Evolutionary conservation across 2,797 vertebrate species (phyloP).

Genomic region (Enteromius viviparus): DNA sequence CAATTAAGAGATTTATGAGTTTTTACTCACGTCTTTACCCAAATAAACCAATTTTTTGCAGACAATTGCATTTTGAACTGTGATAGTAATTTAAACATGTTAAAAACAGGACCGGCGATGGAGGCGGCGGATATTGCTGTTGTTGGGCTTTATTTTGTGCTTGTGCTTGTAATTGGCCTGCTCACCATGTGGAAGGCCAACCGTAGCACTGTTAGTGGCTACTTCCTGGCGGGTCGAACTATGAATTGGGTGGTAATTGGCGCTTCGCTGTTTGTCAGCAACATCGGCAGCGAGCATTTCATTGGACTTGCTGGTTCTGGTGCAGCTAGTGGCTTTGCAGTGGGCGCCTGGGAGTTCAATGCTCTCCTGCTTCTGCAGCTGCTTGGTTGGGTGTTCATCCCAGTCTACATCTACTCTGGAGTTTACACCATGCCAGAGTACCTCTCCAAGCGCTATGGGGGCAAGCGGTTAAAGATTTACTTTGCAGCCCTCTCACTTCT

Average conservation of each 20-base stretch:
- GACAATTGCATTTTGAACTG: conserved; percentile 24
- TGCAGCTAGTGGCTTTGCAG: conserved; percentile 96
- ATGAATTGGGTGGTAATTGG: conserved; percentile 96
- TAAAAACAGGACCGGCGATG: conserved; percentile 77
- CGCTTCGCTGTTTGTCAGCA: conserved; percentile 98
- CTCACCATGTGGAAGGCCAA: conserved; percentile 98
- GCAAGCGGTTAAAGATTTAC: conserved; percentile 94
- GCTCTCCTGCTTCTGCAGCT: conserved; percentile 96
- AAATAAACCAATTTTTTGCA: neutral
- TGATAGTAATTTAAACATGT: conserved; percentile 74
- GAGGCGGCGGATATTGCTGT: conserved; percentile 93
- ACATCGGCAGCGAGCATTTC: conserved; percentile 99
- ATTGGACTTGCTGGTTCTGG: conserved; percentile 98
- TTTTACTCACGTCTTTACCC: conserved; percentile 14
- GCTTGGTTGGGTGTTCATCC: conserved; percentile 97
- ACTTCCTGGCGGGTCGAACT: conserved; percentile 97
- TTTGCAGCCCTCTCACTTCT: conserved; percentile 92
- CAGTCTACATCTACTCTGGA: conserved; percentile 95
- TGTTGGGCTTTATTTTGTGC: conserved; percentile 93
- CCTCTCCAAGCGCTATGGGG: conserved; percentile 94
- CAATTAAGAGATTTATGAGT: conserved; percentile 69
- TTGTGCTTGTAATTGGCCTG: conserved; percentile 93
- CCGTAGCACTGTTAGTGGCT: conserved; percentile 95
- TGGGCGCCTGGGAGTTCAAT: conserved; percentile 98
- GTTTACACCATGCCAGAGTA: conserved; percentile 99